Percentiles rank a stretch among this genome's conserved stretches.
Evolutionary conservation across 2,797 vertebrate species (phyloP).

Genomic region (Mastacembelus armatus): DNA sequence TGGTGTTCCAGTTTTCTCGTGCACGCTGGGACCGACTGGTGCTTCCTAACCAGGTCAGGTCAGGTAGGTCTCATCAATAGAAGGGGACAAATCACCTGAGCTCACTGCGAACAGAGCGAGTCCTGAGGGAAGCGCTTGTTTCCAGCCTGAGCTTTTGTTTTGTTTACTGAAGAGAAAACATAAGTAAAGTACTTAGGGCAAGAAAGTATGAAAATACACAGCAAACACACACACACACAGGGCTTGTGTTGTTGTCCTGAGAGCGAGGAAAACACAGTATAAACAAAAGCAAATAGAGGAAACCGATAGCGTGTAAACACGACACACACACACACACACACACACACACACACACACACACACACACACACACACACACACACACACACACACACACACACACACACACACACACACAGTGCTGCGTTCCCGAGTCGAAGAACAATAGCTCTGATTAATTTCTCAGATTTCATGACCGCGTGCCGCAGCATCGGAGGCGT

Average conservation of each 20-base stretch:
- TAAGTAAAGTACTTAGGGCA: constrained; percentile 39
- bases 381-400: constrained; percentile 19
- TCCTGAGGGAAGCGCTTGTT: constrained; percentile 32
- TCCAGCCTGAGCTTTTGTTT: too few species aligned
- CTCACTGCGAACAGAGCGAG: neutral
- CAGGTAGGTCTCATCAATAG: neutral
- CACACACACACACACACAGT: constrained; percentile 25
- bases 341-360: constrained; percentile 22
- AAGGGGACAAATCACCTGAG: constrained; percentile 8
- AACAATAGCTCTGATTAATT: constrained; percentile 75
- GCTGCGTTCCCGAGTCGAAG: constrained; percentile 29
- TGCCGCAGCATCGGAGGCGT: constrained; percentile 54
- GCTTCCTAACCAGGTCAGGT: too few species aligned
- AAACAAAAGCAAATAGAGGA: constrained; percentile 66
- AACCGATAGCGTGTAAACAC: constrained; percentile 51
- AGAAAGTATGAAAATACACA: constrained; percentile 52
- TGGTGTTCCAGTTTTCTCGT: too few species aligned
- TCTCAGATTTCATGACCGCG: constrained; percentile 67
- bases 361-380: too few species aligned
- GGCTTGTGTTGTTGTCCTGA: constrained; percentile 56
- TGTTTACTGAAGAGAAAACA: constrained; percentile 51
- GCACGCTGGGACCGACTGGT: too few species aligned
- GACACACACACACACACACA: constrained; percentile 27
- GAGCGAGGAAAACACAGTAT: constrained; percentile 47
- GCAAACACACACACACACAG: constrained; percentile 11